Percentiles rank a stretch among this genome's conserved stretches.
Conservation (phyloP, 2,113 vertebrate genomes). For the Ceuthmochares aereus region DNA sequence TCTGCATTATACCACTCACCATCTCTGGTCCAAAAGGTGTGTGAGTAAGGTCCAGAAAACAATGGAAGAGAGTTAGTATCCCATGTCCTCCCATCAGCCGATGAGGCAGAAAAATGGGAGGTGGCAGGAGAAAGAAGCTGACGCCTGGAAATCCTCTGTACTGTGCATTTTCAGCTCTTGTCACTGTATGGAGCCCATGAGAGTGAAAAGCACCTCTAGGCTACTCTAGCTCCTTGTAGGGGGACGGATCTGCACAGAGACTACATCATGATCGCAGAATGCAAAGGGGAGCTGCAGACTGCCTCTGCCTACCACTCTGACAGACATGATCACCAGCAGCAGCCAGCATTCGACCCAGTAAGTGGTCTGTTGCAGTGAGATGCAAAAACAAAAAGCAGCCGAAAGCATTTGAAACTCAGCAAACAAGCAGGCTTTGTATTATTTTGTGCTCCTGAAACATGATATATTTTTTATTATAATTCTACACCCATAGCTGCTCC, state of each 20-base stretch:
- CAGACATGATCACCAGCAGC: not conserved
- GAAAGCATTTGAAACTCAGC: conserved; percentile 46
- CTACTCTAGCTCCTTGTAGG: conserved; percentile 45
- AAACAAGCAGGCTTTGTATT: conserved; percentile 25
- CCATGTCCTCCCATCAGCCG: rapidly evolving
- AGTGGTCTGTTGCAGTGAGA: not conserved
- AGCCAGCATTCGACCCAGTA: not conserved
- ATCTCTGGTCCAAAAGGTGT: not conserved
- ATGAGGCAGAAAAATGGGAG: not conserved
- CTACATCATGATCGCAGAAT: not conserved
- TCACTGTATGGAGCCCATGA: not conserved
- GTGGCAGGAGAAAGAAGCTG: not conserved
- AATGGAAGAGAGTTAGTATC: not conserved
- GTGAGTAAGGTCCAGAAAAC: not conserved
- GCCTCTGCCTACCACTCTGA: not conserved
- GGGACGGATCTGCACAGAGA: not conserved
- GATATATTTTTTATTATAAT: not conserved
- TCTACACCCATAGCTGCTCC: not conserved
- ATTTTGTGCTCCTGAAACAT: not conserved
- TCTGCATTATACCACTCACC: not conserved
- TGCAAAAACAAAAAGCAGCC: conserved; percentile 31
- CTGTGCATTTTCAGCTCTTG: conserved; percentile 23
- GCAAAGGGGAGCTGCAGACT: not conserved
- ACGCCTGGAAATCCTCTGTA: not conserved
- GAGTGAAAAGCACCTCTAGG: conserved; percentile 47